A percentile compares a stretch with the other conserved stretches of the same genome.
Evolutionary conservation across 2,888 invertebrate species (phyloP).

Genomic region (Nomada hirtipes): DNA sequence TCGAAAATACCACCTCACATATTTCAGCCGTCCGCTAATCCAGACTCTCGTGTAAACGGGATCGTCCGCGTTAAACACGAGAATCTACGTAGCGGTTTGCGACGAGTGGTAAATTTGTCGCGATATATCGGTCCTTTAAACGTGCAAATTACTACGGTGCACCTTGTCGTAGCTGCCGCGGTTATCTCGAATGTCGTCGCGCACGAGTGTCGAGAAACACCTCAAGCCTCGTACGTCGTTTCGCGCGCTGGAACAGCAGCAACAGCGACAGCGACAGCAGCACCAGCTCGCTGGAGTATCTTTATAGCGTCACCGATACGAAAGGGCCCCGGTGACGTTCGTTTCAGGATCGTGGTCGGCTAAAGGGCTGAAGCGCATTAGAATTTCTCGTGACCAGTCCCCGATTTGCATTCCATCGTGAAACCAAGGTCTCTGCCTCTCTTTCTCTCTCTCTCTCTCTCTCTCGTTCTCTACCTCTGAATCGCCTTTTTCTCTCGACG

Average conservation of each 20-base stretch:
- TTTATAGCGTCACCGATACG: constrained; percentile 56
- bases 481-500: constrained; percentile 31
- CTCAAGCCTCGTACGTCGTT: constrained; percentile 18
- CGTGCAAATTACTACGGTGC: constrained; percentile 52
- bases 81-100: background rate
- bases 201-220: constrained; percentile 27
- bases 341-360: constrained; percentile 46
- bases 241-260: constrained; percentile 4
- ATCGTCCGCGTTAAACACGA: background rate
- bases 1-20: background rate
- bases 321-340: constrained; percentile 60
- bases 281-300: constrained; percentile 34
- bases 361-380: constrained; percentile 65
- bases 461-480: background rate
- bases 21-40: background rate
- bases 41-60: background rate
- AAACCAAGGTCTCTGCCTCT: constrained; percentile 60
- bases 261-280: constrained; percentile 3
- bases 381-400: constrained; percentile 74
- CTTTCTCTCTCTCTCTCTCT: background rate
- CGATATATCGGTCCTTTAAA: constrained; percentile 39
- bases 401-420: constrained; percentile 69
- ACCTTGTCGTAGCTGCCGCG: constrained; percentile 31
- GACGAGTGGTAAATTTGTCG: constrained; percentile 48
- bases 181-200: constrained; percentile 40